A percentile compares a stretch with the other conserved stretches of the same genome.
Evolutionary conservation across 2,113 vertebrate species (phyloP).

Genomic region (Spheniscus mendiculus): DNA sequence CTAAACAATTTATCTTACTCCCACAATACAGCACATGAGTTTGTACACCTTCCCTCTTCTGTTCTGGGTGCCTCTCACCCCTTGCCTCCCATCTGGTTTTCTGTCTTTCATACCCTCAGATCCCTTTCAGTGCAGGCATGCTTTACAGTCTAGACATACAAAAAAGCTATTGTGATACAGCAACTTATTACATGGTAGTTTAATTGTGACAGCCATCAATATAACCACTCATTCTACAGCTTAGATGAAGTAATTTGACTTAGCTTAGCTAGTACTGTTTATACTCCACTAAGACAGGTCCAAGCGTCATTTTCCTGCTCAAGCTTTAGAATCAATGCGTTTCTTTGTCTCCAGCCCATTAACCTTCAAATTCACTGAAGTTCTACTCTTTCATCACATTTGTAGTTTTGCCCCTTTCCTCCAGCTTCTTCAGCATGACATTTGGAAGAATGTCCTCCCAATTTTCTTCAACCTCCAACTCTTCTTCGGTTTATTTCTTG

Average conservation of each 20-base stretch:
- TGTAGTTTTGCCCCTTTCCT: background rate
- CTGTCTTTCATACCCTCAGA: background rate
- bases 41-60: background rate
- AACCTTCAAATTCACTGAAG: background rate
- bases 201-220: background rate
- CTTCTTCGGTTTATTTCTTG: background rate
- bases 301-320: background rate
- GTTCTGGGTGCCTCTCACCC: background rate
- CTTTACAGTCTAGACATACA: background rate
- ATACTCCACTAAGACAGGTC: background rate
- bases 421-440: background rate
- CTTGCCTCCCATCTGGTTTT: background rate
- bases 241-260: background rate
- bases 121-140: background rate
- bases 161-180: background rate
- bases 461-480: background rate
- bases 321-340: background rate
- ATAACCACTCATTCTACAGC: background rate
- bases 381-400: background rate
- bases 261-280: background rate
- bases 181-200: background rate
- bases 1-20: background rate
- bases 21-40: background rate
- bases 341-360: background rate
- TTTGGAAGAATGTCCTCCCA: background rate